Conservation (phyloP, 2,888 invertebrate genomes). For the Cyrtodaria siliqua region DNA sequence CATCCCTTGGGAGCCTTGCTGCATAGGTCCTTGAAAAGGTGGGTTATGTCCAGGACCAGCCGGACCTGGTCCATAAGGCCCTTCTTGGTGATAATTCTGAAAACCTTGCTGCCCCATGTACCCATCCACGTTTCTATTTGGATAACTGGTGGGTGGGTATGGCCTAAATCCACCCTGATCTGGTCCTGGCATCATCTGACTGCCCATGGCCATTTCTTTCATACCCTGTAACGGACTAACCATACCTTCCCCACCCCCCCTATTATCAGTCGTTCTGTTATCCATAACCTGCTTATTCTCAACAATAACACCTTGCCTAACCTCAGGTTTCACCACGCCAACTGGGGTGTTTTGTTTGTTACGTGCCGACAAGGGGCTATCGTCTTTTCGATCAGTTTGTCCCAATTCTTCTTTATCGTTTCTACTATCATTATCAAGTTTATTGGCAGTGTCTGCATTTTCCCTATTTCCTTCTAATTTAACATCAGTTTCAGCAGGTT, state of each 20-base stretch:
- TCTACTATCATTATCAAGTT: constrained; percentile 6
- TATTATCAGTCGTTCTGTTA: constrained; percentile 24
- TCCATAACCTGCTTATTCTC: constrained; percentile 60
- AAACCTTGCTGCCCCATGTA: constrained; percentile 34
- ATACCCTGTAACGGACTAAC: constrained; percentile 60
- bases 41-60: constrained; percentile 1
- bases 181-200: constrained; percentile 24
- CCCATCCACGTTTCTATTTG: constrained; percentile 24
- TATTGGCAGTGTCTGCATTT: not conserved
- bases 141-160: constrained; percentile 17
- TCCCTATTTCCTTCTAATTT: constrained; percentile 6
- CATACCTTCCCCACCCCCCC: constrained; percentile 14
- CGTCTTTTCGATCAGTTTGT: constrained; percentile 48
- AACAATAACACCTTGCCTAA: constrained; percentile 63
- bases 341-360: constrained; percentile 64
- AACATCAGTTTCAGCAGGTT: not conserved
- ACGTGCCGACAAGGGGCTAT: constrained; percentile 58
- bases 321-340: constrained; percentile 64
- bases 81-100: constrained; percentile 28
- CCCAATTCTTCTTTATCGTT: constrained; percentile 15
- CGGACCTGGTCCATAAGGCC: constrained; percentile 12
- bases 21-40: constrained; percentile 2
- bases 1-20: constrained; percentile 14
- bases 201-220: constrained; percentile 58
- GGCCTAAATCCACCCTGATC: constrained; percentile 43